These are phyloP conservation scores for Carettochelys insculpta DNA, from an alignment of 2,113 vertebrate species.

Conservation along the genomic window DNA sequence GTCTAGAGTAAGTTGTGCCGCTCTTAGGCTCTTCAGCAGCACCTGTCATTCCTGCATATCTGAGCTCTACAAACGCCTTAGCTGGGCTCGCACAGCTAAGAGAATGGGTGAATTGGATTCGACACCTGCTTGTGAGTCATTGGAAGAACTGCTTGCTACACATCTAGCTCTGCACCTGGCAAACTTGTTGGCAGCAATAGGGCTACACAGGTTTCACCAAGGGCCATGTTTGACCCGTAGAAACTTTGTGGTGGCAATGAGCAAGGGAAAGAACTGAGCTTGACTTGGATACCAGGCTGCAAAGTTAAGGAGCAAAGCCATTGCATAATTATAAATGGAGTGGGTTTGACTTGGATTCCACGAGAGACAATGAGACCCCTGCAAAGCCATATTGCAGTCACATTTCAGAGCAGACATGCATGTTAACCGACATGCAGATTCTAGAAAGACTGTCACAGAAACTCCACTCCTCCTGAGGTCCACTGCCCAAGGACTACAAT, in stretches of 20 bases:
- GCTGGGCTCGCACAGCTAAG: not conserved
- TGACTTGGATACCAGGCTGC: not conserved
- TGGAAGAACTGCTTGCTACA: not conserved
- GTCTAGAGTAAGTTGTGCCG: not conserved
- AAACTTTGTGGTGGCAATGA: not conserved
- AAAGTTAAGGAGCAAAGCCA: not conserved
- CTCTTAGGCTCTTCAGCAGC: not conserved
- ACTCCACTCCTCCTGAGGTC: not conserved
- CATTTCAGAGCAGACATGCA: not conserved
- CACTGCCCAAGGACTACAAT: not conserved
- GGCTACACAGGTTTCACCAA: not conserved
- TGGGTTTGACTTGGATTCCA: not conserved
- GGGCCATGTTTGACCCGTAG: not conserved
- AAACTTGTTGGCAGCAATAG: not conserved
- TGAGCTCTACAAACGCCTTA: not conserved
- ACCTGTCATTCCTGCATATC: not conserved
- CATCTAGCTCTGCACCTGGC: not conserved
- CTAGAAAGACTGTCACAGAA: rapidly evolving
- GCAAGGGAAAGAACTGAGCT: not conserved
- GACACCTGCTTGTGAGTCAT: not conserved
- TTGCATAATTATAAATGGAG: not conserved
- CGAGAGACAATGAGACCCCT: not conserved
- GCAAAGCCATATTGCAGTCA: not conserved
- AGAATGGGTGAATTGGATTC: not conserved
- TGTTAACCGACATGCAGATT: not conserved